Evolutionary conservation across 2,888 invertebrate species (phyloP), one percentile per base, ranked within the genome.

Genomic region (Steromphala cineraria): DNA sequence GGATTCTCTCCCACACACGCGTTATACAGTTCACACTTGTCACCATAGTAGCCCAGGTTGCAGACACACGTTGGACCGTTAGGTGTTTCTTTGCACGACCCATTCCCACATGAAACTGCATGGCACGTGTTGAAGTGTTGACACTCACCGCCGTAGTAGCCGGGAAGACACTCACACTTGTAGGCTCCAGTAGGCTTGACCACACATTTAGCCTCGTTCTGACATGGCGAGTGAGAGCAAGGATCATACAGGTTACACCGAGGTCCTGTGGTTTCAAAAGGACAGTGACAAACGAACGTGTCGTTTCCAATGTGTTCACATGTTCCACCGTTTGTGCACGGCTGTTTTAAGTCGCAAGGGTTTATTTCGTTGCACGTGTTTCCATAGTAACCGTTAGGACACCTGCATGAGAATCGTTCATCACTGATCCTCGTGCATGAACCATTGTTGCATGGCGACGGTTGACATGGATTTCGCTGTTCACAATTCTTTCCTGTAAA

Each of bases 241-340:
- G 87, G 84, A 79, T 90, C 83, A 75, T 78, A 85, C 21, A 80
- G 75, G 55, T 87, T 85, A 82, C 90, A 91, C 0, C 21, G 19
- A 0, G 17, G 8, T 2, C 89, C 89, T 75, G 79, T 87, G 74
- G 83, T 84, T 15, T 85, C 85, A 13, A 62, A 78, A 3, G 75
- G n/a, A 80, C 89, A 89, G 13, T 80, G 52, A 77, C 89, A 89
- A 0, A 67, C 55, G 79, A 82, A 90, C 28, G 81, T 83, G 2
- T 67, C 82, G 67, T 90, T 85, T 13, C 85, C 86, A 2, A 80
- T 79, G 24, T 87, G 87, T 7, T 81, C 56, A 80, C 93, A 93
- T 5, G 83, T 84, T 15, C 88, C 91, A 17, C 88, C 89, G 80
- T 91, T 89, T 28, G 83, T 74, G 80, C 93, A 93, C 0, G 92